Conservation (phyloP, 2,888 invertebrate species). For the Campoplex capitator region DNA sequence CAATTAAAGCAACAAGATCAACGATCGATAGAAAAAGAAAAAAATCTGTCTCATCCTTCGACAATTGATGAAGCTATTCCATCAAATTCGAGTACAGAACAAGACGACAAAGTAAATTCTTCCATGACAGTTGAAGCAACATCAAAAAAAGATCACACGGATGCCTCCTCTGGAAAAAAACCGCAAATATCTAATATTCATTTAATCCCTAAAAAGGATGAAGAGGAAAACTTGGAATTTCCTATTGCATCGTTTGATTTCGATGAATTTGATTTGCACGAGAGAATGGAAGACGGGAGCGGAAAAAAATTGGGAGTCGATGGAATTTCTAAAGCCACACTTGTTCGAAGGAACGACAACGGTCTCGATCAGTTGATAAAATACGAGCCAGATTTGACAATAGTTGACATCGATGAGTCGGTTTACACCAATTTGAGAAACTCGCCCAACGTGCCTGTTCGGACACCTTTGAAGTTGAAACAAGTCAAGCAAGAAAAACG, state of each 20-base stretch:
- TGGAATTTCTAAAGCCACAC: not conserved
- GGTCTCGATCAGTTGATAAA: slow-evolving; percentile 38
- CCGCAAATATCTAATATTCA: too few relatives aligned
- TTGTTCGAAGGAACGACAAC: slow-evolving; percentile 2
- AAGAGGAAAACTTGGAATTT: not conserved
- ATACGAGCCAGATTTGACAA: slow-evolving; percentile 54
- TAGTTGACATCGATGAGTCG: slow-evolving; percentile 45
- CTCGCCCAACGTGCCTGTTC: not conserved
- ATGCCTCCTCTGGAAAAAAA: not conserved
- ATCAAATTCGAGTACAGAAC: not conserved
- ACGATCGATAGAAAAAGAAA: not conserved
- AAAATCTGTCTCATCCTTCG: not conserved
- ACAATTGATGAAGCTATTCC: not conserved
- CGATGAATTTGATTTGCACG: slow-evolving; percentile 40
- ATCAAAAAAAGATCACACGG: not conserved
- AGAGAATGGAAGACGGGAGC: not conserved
- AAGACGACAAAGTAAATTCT: not conserved
- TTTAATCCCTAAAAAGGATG: not conserved
- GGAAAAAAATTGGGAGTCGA: not conserved
- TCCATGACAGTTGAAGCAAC: not conserved
- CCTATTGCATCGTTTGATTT: slow-evolving; percentile 7
- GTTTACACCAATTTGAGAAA: not conserved
- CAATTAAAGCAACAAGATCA: not conserved
- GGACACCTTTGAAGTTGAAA: slow-evolving; percentile 58
- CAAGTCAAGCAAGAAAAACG: slow-evolving; percentile 82